A percentile compares a stretch with the other conserved stretches of the same genome.
phyloP scores from a whole-genome alignment of 2,113 vertebrate genomes.

The Polypterus senegalus region DNA sequence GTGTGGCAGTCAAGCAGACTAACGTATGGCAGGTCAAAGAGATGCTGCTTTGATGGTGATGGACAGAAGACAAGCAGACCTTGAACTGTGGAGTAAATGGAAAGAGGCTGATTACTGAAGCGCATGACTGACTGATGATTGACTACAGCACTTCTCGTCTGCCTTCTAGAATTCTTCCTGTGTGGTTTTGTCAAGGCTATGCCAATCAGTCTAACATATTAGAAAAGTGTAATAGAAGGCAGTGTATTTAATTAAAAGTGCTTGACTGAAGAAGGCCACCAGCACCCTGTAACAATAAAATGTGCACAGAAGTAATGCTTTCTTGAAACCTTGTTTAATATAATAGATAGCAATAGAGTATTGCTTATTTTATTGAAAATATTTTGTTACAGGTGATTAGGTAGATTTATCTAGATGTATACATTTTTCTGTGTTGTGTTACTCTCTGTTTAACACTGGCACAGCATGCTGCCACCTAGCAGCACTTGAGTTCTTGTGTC shows the following conservation, averaged over 20 bases:
- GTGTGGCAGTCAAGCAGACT: too few species aligned
- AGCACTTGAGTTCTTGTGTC: too few species aligned
- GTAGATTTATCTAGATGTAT: too few species aligned
- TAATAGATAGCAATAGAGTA: too few species aligned
- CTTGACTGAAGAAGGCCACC: not conserved
- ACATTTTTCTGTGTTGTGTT: too few species aligned
- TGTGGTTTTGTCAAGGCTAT: constrained; percentile 28
- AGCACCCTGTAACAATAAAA: not conserved
- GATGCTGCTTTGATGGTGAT: constrained; percentile 23
- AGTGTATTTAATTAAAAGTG: not conserved
- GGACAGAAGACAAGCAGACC: constrained; percentile 22
- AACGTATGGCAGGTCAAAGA: constrained; percentile 15
- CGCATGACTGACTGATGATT: constrained; percentile 29
- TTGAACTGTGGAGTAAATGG: constrained; percentile 26
- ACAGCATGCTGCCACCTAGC: too few species aligned
- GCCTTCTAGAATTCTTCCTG: constrained; percentile 8
- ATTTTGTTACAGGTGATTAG: too few species aligned
- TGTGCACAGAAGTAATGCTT: too few species aligned
- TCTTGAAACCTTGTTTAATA: too few species aligned
- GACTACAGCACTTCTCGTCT: constrained; percentile 27
- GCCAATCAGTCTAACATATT: constrained; percentile 33
- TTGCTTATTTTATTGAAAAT: too few species aligned
- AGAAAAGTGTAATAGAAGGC: constrained; percentile 18
- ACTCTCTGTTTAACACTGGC: too few species aligned
- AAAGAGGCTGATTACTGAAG: constrained; percentile 19